Evolutionary conservation across 1,140 invertebrate species (phyloP).

Genomic region (Drosophila neocordata): DNA sequence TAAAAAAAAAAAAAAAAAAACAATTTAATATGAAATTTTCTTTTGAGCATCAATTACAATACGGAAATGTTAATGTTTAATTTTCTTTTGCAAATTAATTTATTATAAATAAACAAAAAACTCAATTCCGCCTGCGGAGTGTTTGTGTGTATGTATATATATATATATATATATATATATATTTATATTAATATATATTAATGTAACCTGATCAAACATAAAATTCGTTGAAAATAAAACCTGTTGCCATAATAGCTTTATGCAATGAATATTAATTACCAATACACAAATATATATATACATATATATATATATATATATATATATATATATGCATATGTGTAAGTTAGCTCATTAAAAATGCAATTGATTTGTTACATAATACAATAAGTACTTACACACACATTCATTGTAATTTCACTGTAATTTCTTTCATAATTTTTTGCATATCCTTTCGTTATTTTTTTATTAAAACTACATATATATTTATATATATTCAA

Average conservation of each 20-base stretch:
- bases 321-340: not conserved
- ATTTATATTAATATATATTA: not conserved
- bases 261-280: slow-evolving; percentile 15
- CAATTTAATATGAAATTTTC: slow-evolving; percentile 17
- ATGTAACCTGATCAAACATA: not conserved
- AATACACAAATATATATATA: slow-evolving; percentile 15
- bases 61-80: no score
- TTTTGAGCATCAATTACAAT: slow-evolving; percentile 43
- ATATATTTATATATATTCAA: slow-evolving; percentile 23
- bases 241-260: not conserved
- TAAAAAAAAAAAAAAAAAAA: not conserved
- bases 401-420: slow-evolving; percentile 30
- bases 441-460: slow-evolving; percentile 7
- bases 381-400: slow-evolving; percentile 13
- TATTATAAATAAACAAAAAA: slow-evolving; percentile 15
- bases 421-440: slow-evolving; percentile 41
- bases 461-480: slow-evolving; percentile 33
- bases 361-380: slow-evolving; percentile 24
- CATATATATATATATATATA: no score
- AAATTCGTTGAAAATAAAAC: slow-evolving; percentile 15
- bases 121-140: slow-evolving; percentile 64
- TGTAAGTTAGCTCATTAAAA: slow-evolving; percentile 24
- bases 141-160: slow-evolving; percentile 5
- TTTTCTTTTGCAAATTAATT: slow-evolving; percentile 7
- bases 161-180: not conserved